Evolutionary conservation across 2,888 invertebrate species (phyloP), one percentile per base, ranked within the genome.

Genomic region (Spodoptera picta): DNA sequence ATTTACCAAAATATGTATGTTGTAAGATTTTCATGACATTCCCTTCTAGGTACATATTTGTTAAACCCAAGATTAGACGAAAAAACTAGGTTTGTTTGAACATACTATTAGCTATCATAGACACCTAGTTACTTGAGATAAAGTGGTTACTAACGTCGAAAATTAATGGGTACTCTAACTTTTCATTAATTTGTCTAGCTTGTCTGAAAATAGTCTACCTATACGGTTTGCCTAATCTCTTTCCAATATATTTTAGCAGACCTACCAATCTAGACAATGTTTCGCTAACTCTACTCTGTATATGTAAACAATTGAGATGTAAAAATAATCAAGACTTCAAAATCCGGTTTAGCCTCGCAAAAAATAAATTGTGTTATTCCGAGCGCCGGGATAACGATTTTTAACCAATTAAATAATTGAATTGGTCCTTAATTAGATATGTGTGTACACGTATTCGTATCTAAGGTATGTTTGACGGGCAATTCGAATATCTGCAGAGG

Each of bases 81-180:
- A 77, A 66, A 76, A 73, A 72, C 67, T 72, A 72, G 77, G 72
- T 73, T 66, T 77, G 77, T 72, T 72, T 66, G 77, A 54, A 54
- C 53, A 6, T 52, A 59, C 73, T 65, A 76, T 57, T 71, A 71
- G 44, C 51, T 60, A 76, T 27, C 73, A 50, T 59, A 71, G 55
- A 57, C 66, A 24, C 44, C 56, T 65, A 65, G 73, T 59, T 65
- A 44, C 24, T 36, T 19, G 19, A 72, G 59, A 72, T 72, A 77
- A 73, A 72, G 48, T 47, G 50, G 14, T 41, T 65, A 56, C 55
- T 42, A 56, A 56, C 44, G n/a, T 42, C 19, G 14, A 36, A 53
- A 53, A 59, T 59, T 56, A 55, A 53, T 72, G 31, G 52, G 27
- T 65, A n/a, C 52, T 49, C 48, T 52, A 44, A 46, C 11, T 72